Conservation (phyloP, 2,113 vertebrate genomes). For the Stictonetta naevosa region DNA sequence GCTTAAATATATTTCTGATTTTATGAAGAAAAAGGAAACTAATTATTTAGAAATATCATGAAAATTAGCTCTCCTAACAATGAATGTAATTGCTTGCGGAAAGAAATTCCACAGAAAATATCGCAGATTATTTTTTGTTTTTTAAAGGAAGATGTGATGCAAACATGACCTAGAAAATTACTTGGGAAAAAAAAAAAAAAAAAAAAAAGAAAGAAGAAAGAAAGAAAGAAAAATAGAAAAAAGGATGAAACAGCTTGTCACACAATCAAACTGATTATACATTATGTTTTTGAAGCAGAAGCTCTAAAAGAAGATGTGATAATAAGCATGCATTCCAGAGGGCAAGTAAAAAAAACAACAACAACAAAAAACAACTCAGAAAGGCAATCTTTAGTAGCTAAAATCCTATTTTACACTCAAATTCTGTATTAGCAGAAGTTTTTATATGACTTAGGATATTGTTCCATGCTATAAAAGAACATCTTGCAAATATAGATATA, state of each 20-base stretch:
- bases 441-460: background rate
- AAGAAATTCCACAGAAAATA: conserved; percentile 17
- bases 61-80: conserved; percentile 34
- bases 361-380: background rate
- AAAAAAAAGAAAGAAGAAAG: background rate
- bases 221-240: background rate
- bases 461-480: background rate
- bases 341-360: background rate
- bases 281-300: conserved; percentile 55
- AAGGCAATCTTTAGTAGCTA: background rate
- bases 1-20: conserved; percentile 47
- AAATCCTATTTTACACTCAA: background rate
- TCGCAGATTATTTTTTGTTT: background rate
- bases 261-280: conserved; percentile 60
- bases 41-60: conserved; percentile 12
- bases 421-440: background rate
- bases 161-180: conserved; percentile 56
- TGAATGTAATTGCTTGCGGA: conserved; percentile 32
- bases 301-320: conserved; percentile 20
- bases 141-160: background rate
- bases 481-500: background rate
- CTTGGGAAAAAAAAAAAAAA: background rate
- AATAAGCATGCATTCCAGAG: conserved; percentile 21
- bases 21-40: background rate
- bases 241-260: conserved; percentile 46